phyloP scores from a whole-genome alignment of 2,113 vertebrate genomes.

The Pantherophis guttatus region DNA sequence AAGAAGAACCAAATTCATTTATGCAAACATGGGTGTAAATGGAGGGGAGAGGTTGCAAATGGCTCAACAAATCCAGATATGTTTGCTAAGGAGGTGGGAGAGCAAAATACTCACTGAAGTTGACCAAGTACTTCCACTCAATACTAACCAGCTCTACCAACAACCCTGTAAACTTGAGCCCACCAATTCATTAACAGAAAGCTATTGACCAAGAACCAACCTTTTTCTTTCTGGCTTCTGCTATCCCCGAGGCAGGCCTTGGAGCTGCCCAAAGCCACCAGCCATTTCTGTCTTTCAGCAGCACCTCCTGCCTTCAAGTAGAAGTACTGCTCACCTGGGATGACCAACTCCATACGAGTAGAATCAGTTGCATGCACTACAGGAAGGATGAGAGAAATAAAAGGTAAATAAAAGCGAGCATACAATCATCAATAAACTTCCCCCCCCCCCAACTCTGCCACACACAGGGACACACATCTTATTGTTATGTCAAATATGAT shows the following conservation, averaged over 20 bases:
- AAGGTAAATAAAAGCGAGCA: background rate
- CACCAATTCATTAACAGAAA: background rate
- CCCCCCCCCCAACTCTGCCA: no score
- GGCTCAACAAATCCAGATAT: background rate
- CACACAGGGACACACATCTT: background rate
- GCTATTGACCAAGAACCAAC: conserved; percentile 39
- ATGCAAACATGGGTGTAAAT: background rate
- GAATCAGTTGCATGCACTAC: conserved; percentile 74
- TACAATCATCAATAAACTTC: no score
- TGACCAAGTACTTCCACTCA: background rate
- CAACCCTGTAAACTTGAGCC: background rate
- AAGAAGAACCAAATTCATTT: background rate
- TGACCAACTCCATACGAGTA: conserved; percentile 76
- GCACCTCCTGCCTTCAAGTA: conserved; percentile 78
- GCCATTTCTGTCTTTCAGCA: conserved; percentile 81
- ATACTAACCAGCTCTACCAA: background rate
- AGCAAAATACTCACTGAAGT: background rate
- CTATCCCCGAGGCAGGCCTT: conserved; percentile 78
- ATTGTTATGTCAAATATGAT: background rate
- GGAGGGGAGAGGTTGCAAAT: background rate
- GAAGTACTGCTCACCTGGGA: conserved; percentile 83
- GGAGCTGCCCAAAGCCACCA: conserved; percentile 81
- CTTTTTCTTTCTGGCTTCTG: conserved; percentile 73
- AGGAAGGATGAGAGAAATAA: background rate
- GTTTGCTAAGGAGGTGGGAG: background rate